Conservation (phyloP, 2,888 invertebrate genomes). For the Scrobipalpa costella region DNA sequence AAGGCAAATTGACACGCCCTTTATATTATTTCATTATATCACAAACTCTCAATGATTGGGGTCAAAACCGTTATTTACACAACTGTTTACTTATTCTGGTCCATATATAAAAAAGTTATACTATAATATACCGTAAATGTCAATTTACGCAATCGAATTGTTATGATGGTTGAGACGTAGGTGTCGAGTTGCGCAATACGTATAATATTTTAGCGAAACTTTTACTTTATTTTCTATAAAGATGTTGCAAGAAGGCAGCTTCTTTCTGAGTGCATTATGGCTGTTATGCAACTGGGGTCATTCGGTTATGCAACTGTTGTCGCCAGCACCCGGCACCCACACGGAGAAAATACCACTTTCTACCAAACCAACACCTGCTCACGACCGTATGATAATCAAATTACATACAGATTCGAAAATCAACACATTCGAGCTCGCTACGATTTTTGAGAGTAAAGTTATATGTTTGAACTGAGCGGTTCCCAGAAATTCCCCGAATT, state of each 20-base stretch:
- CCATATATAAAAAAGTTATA: neutral
- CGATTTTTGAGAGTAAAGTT: neutral
- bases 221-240: conserved; percentile 66
- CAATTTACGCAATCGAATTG: conserved; percentile 63
- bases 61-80: neutral
- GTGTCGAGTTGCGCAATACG: conserved; percentile 61
- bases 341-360: conserved; percentile 70
- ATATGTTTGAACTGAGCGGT: neutral
- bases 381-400: conserved; percentile 48
- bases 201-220: conserved; percentile 59
- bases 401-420: conserved; percentile 43
- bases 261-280: conserved; percentile 58
- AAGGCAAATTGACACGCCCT: neutral
- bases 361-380: conserved; percentile 58
- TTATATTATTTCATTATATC: neutral
- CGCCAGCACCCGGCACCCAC: conserved; percentile 37
- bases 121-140: conserved; percentile 45
- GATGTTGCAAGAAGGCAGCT: conserved; percentile 58
- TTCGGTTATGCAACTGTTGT: conserved; percentile 53
- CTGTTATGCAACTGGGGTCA: conserved; percentile 69
- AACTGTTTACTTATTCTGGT: conserved; percentile 7
- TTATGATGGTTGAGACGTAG: conserved; percentile 46
- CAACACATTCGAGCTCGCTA: conserved; percentile 34
- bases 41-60: neutral
- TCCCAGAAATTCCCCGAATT: conserved; percentile 4